Percentiles rank a stretch among this genome's conserved stretches.
These are phyloP conservation scores for Peromyscus melanophrys DNA, from an alignment of 2,797 vertebrate genomes.

Conservation along the genomic window DNA sequence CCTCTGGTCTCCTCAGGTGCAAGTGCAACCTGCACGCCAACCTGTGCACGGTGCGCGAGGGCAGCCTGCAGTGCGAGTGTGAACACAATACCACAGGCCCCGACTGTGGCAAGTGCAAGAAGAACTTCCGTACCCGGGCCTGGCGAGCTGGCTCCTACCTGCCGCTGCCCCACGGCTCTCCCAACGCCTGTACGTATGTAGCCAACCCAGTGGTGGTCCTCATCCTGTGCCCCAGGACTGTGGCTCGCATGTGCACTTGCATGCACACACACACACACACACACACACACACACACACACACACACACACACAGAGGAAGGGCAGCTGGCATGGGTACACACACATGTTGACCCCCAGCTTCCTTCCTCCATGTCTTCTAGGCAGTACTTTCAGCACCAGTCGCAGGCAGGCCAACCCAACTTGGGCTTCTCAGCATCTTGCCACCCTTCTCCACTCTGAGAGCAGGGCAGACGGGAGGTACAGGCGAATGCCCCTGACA, in stretches of 20 bases:
- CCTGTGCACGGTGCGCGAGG: conserved; percentile 95
- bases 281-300: fast-evolving
- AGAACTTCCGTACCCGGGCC: conserved; percentile 96
- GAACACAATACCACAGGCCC: conserved; percentile 99
- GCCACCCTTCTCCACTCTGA: neutral
- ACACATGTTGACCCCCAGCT: neutral
- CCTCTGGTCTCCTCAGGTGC: conserved; percentile 91
- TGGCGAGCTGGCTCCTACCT: conserved; percentile 98
- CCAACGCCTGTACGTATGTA: conserved; percentile 95
- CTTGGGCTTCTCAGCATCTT: neutral
- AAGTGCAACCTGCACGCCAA: conserved; percentile 98
- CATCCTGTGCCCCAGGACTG: no score
- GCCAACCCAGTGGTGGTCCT: neutral
- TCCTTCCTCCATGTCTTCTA: neutral
- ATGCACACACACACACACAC: neutral
- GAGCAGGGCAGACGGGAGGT: neutral
- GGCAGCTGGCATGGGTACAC: neutral
- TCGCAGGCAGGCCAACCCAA: fast-evolving
- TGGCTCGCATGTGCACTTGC: fast-evolving
- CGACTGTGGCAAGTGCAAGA: conserved; percentile 98
- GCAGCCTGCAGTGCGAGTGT: conserved; percentile 97
- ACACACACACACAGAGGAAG: neutral
- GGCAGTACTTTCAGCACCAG: neutral
- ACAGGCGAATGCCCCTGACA: neutral
- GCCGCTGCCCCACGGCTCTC: conserved; percentile 95